Conservation (phyloP, 1,140 invertebrate species). For the Cecropterus lyciades region DNA sequence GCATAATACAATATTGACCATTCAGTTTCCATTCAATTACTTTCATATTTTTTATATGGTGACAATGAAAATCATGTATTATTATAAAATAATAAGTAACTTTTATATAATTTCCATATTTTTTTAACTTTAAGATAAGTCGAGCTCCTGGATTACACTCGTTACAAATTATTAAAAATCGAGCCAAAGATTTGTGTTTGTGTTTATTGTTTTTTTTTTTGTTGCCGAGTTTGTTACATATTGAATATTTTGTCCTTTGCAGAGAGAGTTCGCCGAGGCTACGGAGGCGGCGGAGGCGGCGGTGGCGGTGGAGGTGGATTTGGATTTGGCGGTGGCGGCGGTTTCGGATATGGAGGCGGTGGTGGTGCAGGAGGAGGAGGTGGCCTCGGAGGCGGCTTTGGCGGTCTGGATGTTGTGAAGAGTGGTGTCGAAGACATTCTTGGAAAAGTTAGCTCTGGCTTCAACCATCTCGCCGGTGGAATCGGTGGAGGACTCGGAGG, state of each 20-base stretch:
- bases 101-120: too few relatives aligned
- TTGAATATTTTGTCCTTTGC: constrained; percentile 33
- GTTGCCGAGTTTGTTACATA: too few relatives aligned
- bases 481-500: neutral
- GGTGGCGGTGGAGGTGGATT: constrained; percentile 46
- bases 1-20: too few relatives aligned
- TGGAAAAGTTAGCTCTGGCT: constrained; percentile 44
- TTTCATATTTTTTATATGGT: too few relatives aligned
- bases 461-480: constrained; percentile 40
- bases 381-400: constrained; percentile 43
- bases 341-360: constrained; percentile 39
- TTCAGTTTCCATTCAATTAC: too few relatives aligned
- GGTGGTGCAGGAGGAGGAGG: constrained; percentile 40
- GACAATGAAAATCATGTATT: too few relatives aligned
- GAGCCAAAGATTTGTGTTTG: too few relatives aligned
- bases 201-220: too few relatives aligned
- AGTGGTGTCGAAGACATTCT: constrained; percentile 51
- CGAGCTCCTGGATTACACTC: too few relatives aligned
- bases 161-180: too few relatives aligned
- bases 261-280: constrained; percentile 75
- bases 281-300: constrained; percentile 45
- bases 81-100: too few relatives aligned
- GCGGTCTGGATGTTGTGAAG: constrained; percentile 50
- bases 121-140: too few relatives aligned
- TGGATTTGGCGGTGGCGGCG: constrained; percentile 42